Evolutionary conservation across 1,140 invertebrate species (phyloP).

Genomic region (Bombyx mandarina): DNA sequence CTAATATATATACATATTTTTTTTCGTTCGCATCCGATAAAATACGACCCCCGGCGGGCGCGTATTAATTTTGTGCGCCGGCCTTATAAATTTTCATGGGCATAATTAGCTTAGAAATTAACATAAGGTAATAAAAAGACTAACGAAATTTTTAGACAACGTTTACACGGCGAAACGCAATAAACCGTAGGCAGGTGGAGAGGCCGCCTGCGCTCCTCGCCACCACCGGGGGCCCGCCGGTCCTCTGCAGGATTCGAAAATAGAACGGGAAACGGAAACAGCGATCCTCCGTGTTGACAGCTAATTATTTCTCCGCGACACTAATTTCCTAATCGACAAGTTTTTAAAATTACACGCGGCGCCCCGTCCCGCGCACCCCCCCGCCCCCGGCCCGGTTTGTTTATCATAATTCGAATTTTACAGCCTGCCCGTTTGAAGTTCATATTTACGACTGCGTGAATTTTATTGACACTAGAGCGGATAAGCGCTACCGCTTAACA

Average conservation of each 20-base stretch:
- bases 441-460: constrained; percentile 47
- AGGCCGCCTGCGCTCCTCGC: constrained; percentile 10
- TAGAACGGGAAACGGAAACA: constrained; percentile 64
- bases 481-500: constrained; percentile 24
- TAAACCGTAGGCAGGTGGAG: constrained; percentile 58
- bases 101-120: constrained; percentile 70
- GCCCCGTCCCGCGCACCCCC: constrained; percentile 16
- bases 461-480: constrained; percentile 32
- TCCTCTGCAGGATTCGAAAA: constrained; percentile 51
- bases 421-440: constrained; percentile 41
- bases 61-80: constrained; percentile 60
- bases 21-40: constrained; percentile 33
- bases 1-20: constrained; percentile 31
- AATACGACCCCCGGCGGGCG: constrained; percentile 47
- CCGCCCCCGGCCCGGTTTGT: constrained; percentile 27
- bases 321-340: constrained; percentile 61
- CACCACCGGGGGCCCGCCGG: neutral
- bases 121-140: constrained; percentile 65
- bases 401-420: constrained; percentile 54
- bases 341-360: constrained; percentile 32
- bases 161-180: constrained; percentile 49
- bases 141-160: constrained; percentile 65
- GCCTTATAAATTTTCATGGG: constrained; percentile 68
- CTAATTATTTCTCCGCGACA: constrained; percentile 57
- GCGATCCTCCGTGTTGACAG: constrained; percentile 54